These are phyloP conservation scores for Melanostoma scalare DNA, from an alignment of 2,888 invertebrate genomes.

Conservation along the genomic window DNA sequence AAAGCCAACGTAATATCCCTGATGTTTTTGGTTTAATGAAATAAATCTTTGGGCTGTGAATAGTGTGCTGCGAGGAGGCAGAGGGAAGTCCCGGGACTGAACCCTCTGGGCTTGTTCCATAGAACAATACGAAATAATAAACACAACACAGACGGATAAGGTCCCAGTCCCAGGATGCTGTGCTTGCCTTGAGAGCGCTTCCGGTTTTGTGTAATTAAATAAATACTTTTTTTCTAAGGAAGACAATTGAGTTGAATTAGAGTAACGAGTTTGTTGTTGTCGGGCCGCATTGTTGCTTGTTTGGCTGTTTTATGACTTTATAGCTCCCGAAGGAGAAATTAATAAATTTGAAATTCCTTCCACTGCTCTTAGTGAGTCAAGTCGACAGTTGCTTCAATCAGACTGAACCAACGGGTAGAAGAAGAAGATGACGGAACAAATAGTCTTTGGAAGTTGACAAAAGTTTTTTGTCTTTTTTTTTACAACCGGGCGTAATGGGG, in stretches of 20 bases:
- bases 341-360: constrained; percentile 68
- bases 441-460: too few relatives aligned
- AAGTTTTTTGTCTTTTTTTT: too few relatives aligned
- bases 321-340: constrained; percentile 69
- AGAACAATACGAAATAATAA: constrained; percentile 71
- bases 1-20: constrained; percentile 62
- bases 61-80: constrained; percentile 15
- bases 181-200: constrained; percentile 38
- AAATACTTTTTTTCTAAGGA: constrained; percentile 27
- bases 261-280: constrained; percentile 63
- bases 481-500: too few relatives aligned
- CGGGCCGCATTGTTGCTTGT: constrained; percentile 36
- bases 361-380: constrained; percentile 10
- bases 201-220: constrained; percentile 72
- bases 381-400: too few relatives aligned
- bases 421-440: too few relatives aligned
- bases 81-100: neutral
- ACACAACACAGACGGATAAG: constrained; percentile 66
- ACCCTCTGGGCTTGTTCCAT: constrained; percentile 54
- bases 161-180: constrained; percentile 42
- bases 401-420: too few relatives aligned
- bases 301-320: constrained; percentile 60
- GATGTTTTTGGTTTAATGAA: constrained; percentile 71
- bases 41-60: constrained; percentile 64
- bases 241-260: constrained; percentile 62